Conservation (phyloP, 2,888 invertebrate species). For the Callyntrura sp. region DNA sequence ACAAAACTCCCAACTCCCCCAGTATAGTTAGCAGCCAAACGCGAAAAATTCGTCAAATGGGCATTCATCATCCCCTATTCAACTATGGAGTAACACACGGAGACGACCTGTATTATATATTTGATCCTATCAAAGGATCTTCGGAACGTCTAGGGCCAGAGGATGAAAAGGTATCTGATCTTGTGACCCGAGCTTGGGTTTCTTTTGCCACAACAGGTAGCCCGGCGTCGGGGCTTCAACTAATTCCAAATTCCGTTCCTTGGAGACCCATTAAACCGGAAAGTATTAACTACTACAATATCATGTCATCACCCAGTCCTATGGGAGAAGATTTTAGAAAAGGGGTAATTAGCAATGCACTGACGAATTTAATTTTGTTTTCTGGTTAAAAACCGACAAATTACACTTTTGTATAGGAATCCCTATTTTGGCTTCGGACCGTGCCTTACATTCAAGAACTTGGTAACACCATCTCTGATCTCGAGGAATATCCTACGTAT, state of each 20-base stretch:
- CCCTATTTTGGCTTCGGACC: conserved; percentile 81
- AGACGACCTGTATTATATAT: conserved; percentile 82
- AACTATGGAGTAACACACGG: conserved; percentile 80
- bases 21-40: conserved; percentile 60
- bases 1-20: conserved; percentile 80
- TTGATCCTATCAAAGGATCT: conserved; percentile 76
- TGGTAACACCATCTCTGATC: conserved; percentile 79
- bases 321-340: conserved; percentile 82
- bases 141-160: conserved; percentile 62
- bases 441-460: conserved; percentile 81
- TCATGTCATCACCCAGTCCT: conserved; percentile 77
- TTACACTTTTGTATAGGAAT: conserved; percentile 74
- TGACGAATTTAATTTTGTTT: neutral
- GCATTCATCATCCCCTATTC: conserved; percentile 80
- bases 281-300: conserved; percentile 82
- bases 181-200: conserved; percentile 77
- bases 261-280: conserved; percentile 81
- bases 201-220: conserved; percentile 81
- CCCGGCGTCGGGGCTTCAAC: conserved; percentile 73
- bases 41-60: conserved; percentile 66
- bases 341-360: conserved; percentile 75
- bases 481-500: conserved; percentile 79
- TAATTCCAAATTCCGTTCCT: conserved; percentile 69
- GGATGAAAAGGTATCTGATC: conserved; percentile 80
- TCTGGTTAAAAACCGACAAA: neutral